Evolutionary conservation across 2,797 vertebrate genomes (phyloP).

Genomic region (Philypnodon macrostomus): DNA sequence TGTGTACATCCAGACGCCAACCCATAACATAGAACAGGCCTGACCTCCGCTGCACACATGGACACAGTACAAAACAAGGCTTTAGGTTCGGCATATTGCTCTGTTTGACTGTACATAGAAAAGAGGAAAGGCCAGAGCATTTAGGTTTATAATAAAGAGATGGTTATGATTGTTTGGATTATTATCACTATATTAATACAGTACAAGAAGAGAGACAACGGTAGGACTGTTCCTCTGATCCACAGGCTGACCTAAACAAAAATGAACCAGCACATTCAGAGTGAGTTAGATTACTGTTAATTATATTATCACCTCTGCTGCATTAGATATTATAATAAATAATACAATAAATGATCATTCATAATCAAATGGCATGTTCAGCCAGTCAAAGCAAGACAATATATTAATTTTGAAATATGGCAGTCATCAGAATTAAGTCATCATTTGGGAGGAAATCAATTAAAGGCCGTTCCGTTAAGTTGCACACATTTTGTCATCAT

Average conservation of each 20-base stretch:
- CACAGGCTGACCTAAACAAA: conserved; percentile 48
- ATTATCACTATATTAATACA: too few species aligned
- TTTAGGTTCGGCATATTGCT: conserved; percentile 75
- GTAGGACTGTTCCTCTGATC: conserved; percentile 23
- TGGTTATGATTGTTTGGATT: too few species aligned
- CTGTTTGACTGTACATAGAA: too few species aligned
- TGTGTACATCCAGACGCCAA: too few species aligned
- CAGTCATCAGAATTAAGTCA: not conserved
- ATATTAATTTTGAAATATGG: not conserved
- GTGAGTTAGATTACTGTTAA: conserved; percentile 50
- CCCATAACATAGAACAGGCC: conserved; percentile 36
- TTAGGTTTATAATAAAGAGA: conserved; percentile 34
- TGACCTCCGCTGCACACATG: conserved; percentile 26
- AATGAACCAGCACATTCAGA: conserved; percentile 55
- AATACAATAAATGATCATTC: conserved; percentile 35
- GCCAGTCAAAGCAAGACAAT: not conserved
- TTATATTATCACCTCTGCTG: conserved; percentile 57
- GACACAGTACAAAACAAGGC: conserved; percentile 70
- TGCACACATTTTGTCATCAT: too few species aligned
- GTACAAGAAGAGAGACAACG: conserved; percentile 46
- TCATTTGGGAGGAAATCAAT: not conserved
- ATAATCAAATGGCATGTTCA: not conserved
- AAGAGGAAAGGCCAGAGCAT: conserved; percentile 54
- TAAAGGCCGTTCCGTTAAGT: too few species aligned
- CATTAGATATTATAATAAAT: conserved; percentile 69